These are phyloP conservation scores for Cirrhinus molitorella DNA, from an alignment of 2,797 vertebrate species.

Conservation along the genomic window DNA sequence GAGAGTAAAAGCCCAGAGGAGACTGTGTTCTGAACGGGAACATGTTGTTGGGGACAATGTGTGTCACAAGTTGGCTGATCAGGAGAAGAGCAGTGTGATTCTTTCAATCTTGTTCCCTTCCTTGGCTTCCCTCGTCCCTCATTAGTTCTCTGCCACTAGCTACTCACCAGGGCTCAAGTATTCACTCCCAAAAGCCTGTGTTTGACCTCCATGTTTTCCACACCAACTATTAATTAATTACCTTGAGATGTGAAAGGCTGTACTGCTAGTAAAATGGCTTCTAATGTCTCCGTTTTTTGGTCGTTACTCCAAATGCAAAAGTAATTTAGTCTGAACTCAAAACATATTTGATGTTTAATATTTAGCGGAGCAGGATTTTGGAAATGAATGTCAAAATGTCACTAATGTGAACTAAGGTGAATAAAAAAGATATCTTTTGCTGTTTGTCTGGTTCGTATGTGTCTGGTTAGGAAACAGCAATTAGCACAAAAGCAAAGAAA, in stretches of 20 bases:
- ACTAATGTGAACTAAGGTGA: not conserved
- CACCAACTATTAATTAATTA: slow-evolving; percentile 19
- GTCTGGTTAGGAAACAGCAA: not conserved
- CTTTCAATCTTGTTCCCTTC: slow-evolving; percentile 31
- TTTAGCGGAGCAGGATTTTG: not conserved
- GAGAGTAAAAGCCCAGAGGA: slow-evolving; percentile 47
- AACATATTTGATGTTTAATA: slow-evolving; percentile 22
- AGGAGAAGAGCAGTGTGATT: slow-evolving; percentile 45
- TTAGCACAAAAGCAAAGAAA: slow-evolving; percentile 11
- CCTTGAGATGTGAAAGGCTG: slow-evolving; percentile 1
- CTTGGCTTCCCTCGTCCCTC: slow-evolving; percentile 22
- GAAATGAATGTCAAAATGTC: not conserved
- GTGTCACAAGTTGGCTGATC: slow-evolving; percentile 51
- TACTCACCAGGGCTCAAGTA: not conserved
- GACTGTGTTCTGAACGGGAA: slow-evolving; percentile 49
- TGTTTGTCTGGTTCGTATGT: not conserved
- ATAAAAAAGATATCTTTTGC: not conserved
- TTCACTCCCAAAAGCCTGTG: slow-evolving; percentile 3
- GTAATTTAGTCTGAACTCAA: not conserved
- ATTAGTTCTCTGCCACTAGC: slow-evolving; percentile 23
- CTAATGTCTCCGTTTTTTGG: not conserved
- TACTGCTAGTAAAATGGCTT: not conserved
- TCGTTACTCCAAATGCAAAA: not conserved
- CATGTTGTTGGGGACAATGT: slow-evolving; percentile 57
- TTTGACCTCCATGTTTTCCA: slow-evolving; percentile 8